Evolutionary conservation across 2,888 invertebrate species (phyloP), one percentile per base, ranked within the genome.

Genomic region (Latrodectus elegans): DNA sequence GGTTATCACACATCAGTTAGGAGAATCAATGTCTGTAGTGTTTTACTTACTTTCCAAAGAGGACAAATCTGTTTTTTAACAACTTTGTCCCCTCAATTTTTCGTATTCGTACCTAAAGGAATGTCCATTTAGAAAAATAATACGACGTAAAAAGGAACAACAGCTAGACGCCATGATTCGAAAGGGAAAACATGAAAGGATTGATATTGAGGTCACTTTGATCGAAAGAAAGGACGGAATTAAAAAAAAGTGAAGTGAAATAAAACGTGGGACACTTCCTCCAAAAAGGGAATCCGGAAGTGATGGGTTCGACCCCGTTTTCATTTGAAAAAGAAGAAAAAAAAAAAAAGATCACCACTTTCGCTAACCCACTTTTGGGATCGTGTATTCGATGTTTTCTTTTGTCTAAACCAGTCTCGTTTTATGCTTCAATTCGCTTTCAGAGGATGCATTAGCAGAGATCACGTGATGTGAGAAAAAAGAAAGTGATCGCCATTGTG

Each of bases 251-350:
- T 60, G 60, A 60, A 60, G 10, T 60, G 60, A 60, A 84, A 84
- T 73, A 72, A 52, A 49, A 73, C 22, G 85, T 79, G 86, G 75
- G 86, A 81, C 81, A 87, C 86, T 87, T 87, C 86, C 86, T 87
- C 73, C 75, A 80, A 82, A 81, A 73, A 49, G 81, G 86, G 86
- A 87, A 87, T 87, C 86, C 86, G 86, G 86, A 87, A 87, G 72
- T 70, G 86, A 87, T 87, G 86, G 38, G 65, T 52, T 67, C 76
- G 70, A 81, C 81, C 86, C 86, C 72, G 55, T 81, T 87, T 87
- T 73, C 67, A n/a, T 51, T 38, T 38, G 38, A 4, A 38, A 38
- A 38, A 38, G 38, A 38, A 60, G 60, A 60, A 60, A 55, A 60
- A 38, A 55, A 60, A 38, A 72, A 38, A 38, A 38, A 1, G 38